phyloP scores from a whole-genome alignment of 2,113 vertebrate species.

The Copsychus sechellarum region DNA sequence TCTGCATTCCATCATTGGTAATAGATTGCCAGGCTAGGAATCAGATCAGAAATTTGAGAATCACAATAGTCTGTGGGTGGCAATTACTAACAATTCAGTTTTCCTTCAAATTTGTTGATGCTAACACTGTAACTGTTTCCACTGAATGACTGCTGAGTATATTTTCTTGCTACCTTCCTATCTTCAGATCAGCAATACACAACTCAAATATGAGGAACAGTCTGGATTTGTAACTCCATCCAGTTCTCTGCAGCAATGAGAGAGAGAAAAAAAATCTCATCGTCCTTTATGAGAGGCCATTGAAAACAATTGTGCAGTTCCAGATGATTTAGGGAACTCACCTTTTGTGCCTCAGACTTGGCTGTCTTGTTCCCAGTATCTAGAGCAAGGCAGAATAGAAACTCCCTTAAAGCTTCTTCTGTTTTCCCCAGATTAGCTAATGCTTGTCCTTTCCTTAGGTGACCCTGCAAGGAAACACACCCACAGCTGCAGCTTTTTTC shows the following conservation, averaged over 20 bases:
- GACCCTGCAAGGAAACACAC: conserved; percentile 77
- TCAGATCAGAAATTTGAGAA: background rate
- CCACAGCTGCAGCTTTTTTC: background rate
- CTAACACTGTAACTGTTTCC: background rate
- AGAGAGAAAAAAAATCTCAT: background rate
- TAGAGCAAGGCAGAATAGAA: conserved; percentile 86
- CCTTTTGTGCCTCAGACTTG: conserved; percentile 83
- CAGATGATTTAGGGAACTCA: conserved; percentile 56
- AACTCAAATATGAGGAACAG: background rate
- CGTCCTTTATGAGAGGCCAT: background rate
- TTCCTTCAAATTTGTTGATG: background rate
- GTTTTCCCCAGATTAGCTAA: conserved; percentile 83
- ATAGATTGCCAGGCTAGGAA: background rate
- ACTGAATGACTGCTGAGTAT: background rate
- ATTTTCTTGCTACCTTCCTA: background rate
- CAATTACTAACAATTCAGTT: background rate
- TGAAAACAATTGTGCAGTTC: background rate
- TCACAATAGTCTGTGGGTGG: background rate
- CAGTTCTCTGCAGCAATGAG: background rate
- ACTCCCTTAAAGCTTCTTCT: conserved; percentile 88
- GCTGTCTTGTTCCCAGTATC: conserved; percentile 84
- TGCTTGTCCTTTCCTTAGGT: conserved; percentile 87
- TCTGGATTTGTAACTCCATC: background rate
- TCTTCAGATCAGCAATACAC: background rate
- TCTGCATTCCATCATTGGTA: background rate